phyloP scores from a whole-genome alignment of 2,113 vertebrate genomes.

The Gasterosteus nipponicus region DNA sequence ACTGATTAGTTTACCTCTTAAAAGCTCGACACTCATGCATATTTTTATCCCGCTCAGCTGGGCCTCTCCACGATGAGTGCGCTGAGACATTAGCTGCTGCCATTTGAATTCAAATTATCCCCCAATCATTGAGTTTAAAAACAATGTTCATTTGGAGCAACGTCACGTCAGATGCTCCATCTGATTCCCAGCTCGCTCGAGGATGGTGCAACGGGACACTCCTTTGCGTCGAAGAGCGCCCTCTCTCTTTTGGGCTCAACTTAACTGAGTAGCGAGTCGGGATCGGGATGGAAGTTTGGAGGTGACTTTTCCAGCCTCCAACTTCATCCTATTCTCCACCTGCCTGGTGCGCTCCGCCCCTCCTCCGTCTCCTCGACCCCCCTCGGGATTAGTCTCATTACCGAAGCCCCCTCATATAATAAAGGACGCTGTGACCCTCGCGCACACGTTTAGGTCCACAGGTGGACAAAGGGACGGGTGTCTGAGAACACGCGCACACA shows the following conservation, averaged over 20 bases:
- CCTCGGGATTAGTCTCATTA: conserved; percentile 56
- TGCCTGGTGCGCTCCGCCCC: conserved; percentile 3
- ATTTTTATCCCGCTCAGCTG: conserved; percentile 54
- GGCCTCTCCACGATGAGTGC: conserved; percentile 32
- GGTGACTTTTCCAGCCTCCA: conserved; percentile 36
- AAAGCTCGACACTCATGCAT: conserved; percentile 43
- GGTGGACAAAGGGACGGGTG: conserved; percentile 4
- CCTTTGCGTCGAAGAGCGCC: conserved; percentile 36
- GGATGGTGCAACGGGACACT: conserved; percentile 34
- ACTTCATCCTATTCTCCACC: conserved; percentile 7
- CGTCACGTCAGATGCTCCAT: conserved; percentile 1
- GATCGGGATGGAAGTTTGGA: conserved; percentile 33
- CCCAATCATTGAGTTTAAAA: conserved; percentile 59
- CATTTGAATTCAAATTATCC: conserved; percentile 70
- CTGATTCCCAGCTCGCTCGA: conserved; percentile 21
- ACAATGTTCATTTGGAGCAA: conserved; percentile 23
- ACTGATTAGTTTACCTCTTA: conserved; percentile 66
- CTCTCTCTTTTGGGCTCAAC: neutral
- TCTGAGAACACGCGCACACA: neutral
- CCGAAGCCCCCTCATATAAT: conserved; percentile 43
- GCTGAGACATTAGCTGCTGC: conserved; percentile 56
- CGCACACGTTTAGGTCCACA: conserved; percentile 3
- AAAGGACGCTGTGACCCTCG: conserved; percentile 46
- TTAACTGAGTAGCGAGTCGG: conserved; percentile 16
- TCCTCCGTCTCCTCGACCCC: conserved; percentile 13